Evolutionary conservation across 2,888 invertebrate genomes (phyloP).

Genomic region (Capitulum mitella): DNA sequence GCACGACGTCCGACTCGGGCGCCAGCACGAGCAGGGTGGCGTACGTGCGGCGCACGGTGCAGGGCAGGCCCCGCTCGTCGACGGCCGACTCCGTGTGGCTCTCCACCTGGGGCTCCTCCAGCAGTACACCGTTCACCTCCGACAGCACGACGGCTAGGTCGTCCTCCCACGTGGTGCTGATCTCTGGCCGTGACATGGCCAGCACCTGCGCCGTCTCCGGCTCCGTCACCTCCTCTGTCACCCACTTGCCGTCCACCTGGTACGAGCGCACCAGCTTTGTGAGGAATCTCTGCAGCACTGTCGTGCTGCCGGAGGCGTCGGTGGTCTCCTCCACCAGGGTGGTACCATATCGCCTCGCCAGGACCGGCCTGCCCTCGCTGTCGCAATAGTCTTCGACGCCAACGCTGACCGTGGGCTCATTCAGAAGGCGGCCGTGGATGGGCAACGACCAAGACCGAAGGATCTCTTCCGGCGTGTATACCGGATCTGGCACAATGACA

Average conservation of each 20-base stretch:
- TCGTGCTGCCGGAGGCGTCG: not conserved
- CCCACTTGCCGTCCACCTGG: not conserved
- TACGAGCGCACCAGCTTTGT: not conserved
- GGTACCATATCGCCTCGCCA: not conserved
- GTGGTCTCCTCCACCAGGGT: not conserved
- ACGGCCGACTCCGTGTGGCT: not conserved
- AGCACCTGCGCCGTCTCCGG: not conserved
- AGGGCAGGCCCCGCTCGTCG: not conserved
- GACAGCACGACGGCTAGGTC: not conserved
- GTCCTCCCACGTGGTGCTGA: not conserved
- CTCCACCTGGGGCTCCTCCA: not conserved
- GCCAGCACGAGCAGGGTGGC: not conserved
- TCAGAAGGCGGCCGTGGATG: not conserved
- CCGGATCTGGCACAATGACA: not conserved
- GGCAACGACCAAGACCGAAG: not conserved
- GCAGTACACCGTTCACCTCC: not conserved
- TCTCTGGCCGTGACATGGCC: not conserved
- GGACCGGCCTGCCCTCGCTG: not conserved
- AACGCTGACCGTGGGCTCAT: not conserved
- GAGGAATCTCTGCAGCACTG: not conserved
- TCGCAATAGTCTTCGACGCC: not conserved
- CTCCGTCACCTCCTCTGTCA: not conserved
- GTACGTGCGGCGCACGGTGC: not conserved
- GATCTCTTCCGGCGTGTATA: not conserved
- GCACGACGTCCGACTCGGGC: not conserved